Conservation (phyloP, 2,888 invertebrate species). For the Spilosoma lubricipeda region DNA sequence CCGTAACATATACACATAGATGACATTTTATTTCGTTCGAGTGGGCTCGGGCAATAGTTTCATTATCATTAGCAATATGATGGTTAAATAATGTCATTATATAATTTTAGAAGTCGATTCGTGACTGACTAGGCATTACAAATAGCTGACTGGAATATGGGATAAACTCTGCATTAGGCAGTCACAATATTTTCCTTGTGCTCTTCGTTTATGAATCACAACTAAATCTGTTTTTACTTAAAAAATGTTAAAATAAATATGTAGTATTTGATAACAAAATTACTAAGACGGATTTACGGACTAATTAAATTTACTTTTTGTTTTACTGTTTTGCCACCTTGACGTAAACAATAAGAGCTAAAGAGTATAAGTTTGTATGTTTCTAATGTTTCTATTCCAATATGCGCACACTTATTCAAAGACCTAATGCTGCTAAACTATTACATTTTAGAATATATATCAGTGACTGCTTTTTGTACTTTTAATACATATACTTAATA, state of each 20-base stretch:
- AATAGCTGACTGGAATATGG: background rate
- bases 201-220: background rate
- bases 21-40: slow-evolving; percentile 8
- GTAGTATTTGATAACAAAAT: background rate
- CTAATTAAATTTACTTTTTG: background rate
- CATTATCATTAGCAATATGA: background rate
- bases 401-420: background rate
- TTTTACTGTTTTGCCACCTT: background rate
- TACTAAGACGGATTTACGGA: background rate
- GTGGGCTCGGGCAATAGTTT: background rate
- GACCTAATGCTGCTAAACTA: background rate
- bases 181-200: background rate
- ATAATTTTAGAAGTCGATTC: background rate
- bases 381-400: no score
- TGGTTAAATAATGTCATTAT: background rate
- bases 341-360: no score
- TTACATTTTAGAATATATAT: background rate
- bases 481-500: background rate
- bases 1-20: no score
- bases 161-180: background rate
- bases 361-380: no score
- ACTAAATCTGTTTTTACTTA: background rate
- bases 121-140: background rate
- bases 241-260: background rate
- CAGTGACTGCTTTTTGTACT: slow-evolving; percentile 6